Conservation (phyloP, 2,888 invertebrate genomes). For the Acrobasis repandana region DNA sequence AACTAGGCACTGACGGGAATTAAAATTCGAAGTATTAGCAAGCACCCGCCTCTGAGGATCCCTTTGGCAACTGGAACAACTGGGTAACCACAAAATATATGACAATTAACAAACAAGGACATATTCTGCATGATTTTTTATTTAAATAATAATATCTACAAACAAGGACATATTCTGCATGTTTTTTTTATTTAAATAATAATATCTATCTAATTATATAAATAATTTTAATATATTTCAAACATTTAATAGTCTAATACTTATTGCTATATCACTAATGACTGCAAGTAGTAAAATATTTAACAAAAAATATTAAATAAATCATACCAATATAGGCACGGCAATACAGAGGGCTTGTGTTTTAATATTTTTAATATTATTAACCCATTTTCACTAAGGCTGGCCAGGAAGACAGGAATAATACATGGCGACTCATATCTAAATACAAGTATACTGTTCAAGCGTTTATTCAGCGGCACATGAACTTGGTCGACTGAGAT, state of each 20-base stretch:
- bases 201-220: neutral
- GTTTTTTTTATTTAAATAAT: neutral
- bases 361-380: neutral
- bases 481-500: neutral
- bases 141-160: neutral
- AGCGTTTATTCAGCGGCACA: neutral
- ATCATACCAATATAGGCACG: neutral
- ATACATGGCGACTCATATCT: neutral
- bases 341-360: neutral
- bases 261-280: slow-evolving; percentile 21
- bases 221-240: neutral
- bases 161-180: neutral
- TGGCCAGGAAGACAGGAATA: neutral
- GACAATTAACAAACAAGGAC: neutral
- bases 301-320: neutral
- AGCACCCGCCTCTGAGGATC: no score
- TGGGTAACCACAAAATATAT: no score
- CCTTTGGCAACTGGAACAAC: no score
- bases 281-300: slow-evolving; percentile 6
- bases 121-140: neutral
- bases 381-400: neutral
- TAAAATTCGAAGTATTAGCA: no score
- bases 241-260: slow-evolving; percentile 1
- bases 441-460: neutral
- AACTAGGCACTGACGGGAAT: no score